Conservation (phyloP, 2,797 vertebrate genomes). For the Melanotaenia parkinsoni region DNA sequence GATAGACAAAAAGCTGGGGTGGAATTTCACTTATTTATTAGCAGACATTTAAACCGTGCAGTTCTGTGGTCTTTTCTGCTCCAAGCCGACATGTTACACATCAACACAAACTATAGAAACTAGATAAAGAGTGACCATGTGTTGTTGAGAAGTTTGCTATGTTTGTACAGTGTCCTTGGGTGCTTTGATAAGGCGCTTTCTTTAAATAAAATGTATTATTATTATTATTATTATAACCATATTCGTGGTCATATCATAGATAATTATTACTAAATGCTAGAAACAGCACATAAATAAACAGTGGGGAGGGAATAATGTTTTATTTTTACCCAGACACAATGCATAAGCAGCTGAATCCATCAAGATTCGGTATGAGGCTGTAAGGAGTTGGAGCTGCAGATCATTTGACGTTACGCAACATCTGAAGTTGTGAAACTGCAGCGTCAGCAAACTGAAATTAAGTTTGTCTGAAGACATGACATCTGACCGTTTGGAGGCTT, state of each 20-base stretch:
- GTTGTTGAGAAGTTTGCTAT: background rate
- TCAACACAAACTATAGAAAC: background rate
- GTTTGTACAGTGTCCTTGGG: no score
- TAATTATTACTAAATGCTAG: background rate
- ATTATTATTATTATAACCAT: no score
- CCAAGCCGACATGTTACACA: background rate
- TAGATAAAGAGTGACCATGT: no score
- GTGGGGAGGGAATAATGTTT: background rate
- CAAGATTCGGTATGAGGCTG: no score
- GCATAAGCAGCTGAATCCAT: no score
- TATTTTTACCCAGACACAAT: background rate
- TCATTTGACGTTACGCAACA: slow-evolving; percentile 23
- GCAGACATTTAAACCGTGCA: background rate
- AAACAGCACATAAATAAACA: background rate
- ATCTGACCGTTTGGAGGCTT: background rate
- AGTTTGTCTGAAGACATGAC: background rate
- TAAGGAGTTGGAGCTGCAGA: background rate
- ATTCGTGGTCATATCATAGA: background rate
- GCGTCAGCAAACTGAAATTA: slow-evolving; percentile 21
- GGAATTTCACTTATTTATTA: background rate
- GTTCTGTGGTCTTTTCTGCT: background rate
- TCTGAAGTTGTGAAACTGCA: slow-evolving; percentile 3
- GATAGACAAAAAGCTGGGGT: no score
- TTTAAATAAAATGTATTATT: no score
- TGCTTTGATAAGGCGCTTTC: no score